Percentiles rank a stretch among this genome's conserved stretches.
Conservation (phyloP, 2,888 invertebrate species). For the Leptopilina syphax region DNA sequence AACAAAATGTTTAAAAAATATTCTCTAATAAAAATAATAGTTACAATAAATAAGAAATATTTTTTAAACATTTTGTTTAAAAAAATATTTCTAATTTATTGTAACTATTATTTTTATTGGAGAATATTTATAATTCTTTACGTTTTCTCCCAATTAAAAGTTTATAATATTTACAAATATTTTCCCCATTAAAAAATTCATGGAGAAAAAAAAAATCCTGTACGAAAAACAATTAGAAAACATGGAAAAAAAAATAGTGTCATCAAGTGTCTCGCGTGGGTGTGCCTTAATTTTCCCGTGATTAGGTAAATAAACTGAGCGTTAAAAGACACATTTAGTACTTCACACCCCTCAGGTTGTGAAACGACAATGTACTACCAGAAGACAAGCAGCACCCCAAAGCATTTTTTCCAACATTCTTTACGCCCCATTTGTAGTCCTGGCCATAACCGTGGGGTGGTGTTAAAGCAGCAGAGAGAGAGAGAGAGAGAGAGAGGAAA, state of each 20-base stretch:
- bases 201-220: too few species aligned
- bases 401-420: conserved; percentile 63
- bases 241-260: not conserved
- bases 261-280: not conserved
- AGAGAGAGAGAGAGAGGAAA: conserved; percentile 39
- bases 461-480: not conserved
- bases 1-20: too few species aligned
- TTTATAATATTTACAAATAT: too few species aligned
- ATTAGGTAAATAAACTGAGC: conserved; percentile 3
- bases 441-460: conserved; percentile 41
- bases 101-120: too few species aligned
- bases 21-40: too few species aligned
- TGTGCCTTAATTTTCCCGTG: not conserved
- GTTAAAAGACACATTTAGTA: conserved; percentile 25
- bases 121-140: too few species aligned
- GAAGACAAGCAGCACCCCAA: conserved; percentile 53
- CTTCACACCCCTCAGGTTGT: conserved; percentile 7
- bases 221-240: not conserved
- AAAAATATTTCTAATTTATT: too few species aligned
- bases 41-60: too few species aligned
- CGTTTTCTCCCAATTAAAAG: too few species aligned
- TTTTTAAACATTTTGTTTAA: too few species aligned
- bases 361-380: conserved; percentile 36
- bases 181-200: too few species aligned
- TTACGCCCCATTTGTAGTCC: conserved; percentile 58